phyloP scores from a whole-genome alignment of 2,888 invertebrate species.

The Polymixis lichenea region DNA sequence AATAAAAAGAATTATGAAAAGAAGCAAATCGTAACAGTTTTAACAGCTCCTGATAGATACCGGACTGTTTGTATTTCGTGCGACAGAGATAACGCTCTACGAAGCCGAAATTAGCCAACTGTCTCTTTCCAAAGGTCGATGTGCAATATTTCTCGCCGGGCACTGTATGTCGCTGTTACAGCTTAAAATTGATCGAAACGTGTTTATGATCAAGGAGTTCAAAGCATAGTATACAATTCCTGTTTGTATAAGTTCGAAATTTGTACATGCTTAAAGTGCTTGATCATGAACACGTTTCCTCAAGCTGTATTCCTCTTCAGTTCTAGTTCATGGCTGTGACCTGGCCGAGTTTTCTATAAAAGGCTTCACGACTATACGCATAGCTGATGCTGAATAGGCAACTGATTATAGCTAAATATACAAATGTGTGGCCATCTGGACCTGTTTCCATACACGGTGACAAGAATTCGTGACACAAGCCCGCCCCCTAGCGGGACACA shows the following conservation, averaged over 20 bases:
- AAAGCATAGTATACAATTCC: background rate
- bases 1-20: too few relatives aligned
- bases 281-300: too few relatives aligned
- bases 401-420: conserved; percentile 17
- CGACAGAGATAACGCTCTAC: too few relatives aligned
- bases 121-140: too few relatives aligned
- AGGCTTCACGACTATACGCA: conserved; percentile 2
- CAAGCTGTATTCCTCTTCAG: background rate
- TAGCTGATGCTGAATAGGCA: conserved; percentile 16
- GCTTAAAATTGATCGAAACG: background rate
- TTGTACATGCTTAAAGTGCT: too few relatives aligned
- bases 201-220: too few relatives aligned
- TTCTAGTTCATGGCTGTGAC: background rate
- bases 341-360: background rate
- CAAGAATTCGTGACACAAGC: conserved; percentile 4
- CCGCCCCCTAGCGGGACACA: background rate
- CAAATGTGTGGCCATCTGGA: conserved; percentile 24
- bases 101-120: too few relatives aligned
- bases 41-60: too few relatives aligned
- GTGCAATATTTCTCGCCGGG: too few relatives aligned
- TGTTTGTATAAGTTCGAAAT: too few relatives aligned
- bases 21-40: too few relatives aligned
- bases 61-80: too few relatives aligned
- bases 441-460: conserved; percentile 3
- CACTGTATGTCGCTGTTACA: background rate